Evolutionary conservation across 2,888 invertebrate genomes (phyloP), one percentile per base, ranked within the genome.

Genomic region (Pemphredon lugubris): DNA sequence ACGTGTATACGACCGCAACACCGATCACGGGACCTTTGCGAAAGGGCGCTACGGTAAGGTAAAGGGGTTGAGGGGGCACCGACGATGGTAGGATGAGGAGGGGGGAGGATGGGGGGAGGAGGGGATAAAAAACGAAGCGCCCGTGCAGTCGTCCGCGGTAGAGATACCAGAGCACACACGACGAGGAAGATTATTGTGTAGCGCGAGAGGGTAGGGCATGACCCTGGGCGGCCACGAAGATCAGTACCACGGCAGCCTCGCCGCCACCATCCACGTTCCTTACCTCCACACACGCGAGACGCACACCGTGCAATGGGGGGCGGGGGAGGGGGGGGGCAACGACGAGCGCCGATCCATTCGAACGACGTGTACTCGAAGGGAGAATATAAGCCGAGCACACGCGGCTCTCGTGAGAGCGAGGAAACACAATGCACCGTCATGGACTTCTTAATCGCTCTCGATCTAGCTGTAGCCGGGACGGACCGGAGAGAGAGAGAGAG

Each of bases 151-250:
- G 81, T 73, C 70, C 77, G 73, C 73, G 74, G 72, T 61, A 53
- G 77, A 81, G 79, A 83, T 81, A 81, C 79, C 82, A 81, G 83
- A 84, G 83, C 83, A 77, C 81, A 81, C 79, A 75, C 79, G 79
- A 81, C 69, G 77, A 75, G 77, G 79, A 84, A 84, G 81, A 85
- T 86, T 86, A 87, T 87, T 86, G 84, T 85, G 80, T 81, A 82
- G 84, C 81, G 65, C 73, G 66, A 79, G 86, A 86, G 86, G 89
- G 87, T 86, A 87, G 88, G 89, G 84, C 88, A 87, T 86, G 89
- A 89, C 89, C 89, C 87, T 87, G 85, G 83, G 86, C 84, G 81
- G 87, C 85, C 86, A 85, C 86, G 87, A 84, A 81, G 80, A 79
- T 76, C 81, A 76, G 77, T 78, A 75, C 76, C 77, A 54, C 81